These are phyloP conservation scores for Serilophus lunatus DNA, from an alignment of 2,113 vertebrate genomes.

Conservation along the genomic window DNA sequence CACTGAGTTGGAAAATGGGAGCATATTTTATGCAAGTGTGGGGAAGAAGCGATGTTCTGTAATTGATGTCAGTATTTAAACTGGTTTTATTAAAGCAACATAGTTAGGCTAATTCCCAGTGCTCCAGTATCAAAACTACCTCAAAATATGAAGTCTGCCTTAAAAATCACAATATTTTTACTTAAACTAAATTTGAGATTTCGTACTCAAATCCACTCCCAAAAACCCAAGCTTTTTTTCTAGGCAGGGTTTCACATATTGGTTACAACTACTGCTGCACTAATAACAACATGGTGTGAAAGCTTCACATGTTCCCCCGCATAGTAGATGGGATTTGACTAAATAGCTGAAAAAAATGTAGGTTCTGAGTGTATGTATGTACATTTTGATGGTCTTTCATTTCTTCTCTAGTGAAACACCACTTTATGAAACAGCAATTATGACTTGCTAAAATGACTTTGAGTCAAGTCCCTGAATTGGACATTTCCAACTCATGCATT, in stretches of 20 bases:
- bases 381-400: not conserved
- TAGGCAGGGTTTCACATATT: not conserved
- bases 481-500: not conserved
- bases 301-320: not conserved
- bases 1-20: not conserved
- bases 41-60: not conserved
- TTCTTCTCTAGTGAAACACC: not conserved
- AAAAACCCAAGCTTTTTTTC: not conserved
- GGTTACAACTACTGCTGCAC: not conserved
- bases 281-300: not conserved
- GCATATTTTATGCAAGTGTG: not conserved
- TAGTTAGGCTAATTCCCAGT: not conserved
- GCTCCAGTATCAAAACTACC: not conserved
- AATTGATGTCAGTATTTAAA: not conserved
- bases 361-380: not conserved
- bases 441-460: not conserved
- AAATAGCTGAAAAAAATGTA: not conserved
- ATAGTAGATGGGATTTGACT: not conserved
- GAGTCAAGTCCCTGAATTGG: not conserved
- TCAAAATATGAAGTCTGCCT: not conserved
- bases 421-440: not conserved
- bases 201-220: not conserved
- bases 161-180: not conserved
- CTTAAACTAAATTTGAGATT: not conserved
- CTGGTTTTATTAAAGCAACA: not conserved